These are phyloP conservation scores for Streptopelia turtur DNA, from an alignment of 2,797 vertebrate genomes.

Conservation along the genomic window DNA sequence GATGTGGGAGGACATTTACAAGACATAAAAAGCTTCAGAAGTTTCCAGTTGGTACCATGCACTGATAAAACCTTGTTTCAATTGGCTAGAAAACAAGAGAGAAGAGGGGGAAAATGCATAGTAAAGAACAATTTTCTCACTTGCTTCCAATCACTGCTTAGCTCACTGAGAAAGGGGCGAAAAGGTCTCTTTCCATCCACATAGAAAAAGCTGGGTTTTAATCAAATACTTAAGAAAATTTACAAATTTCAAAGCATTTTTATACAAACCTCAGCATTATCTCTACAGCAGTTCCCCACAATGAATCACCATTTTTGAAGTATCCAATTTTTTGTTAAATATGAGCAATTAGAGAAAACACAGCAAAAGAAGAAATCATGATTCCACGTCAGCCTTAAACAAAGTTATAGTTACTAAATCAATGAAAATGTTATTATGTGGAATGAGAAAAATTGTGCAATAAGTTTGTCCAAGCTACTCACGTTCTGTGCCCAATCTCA, in stretches of 20 bases:
- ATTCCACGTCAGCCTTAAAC: constrained; percentile 6
- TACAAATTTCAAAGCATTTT: constrained; percentile 3
- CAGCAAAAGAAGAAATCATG: constrained; percentile 11
- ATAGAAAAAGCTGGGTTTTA: background rate
- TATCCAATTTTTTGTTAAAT: constrained; percentile 37
- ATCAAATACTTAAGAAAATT: background rate
- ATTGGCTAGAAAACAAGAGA: constrained; percentile 8
- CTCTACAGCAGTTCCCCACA: background rate
- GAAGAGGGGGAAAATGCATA: background rate
- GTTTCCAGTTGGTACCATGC: constrained; percentile 44
- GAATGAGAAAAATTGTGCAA: background rate
- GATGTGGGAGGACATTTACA: constrained; percentile 59
- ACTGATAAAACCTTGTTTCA: constrained; percentile 46
- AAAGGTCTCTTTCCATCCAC: background rate
- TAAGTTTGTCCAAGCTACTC: background rate
- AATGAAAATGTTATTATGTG: background rate
- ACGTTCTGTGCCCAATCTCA: background rate
- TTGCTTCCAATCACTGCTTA: background rate
- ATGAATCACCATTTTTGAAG: constrained; percentile 27
- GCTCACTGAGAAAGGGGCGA: background rate
- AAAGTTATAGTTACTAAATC: constrained; percentile 6
- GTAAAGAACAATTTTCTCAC: background rate
- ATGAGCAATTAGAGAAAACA: constrained; percentile 27
- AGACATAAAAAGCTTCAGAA: constrained; percentile 60
- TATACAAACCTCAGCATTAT: constrained; percentile 13